Evolutionary conservation across 2,888 invertebrate species (phyloP), one percentile per base, ranked within the genome.

Genomic region (Crioceris asparagi): DNA sequence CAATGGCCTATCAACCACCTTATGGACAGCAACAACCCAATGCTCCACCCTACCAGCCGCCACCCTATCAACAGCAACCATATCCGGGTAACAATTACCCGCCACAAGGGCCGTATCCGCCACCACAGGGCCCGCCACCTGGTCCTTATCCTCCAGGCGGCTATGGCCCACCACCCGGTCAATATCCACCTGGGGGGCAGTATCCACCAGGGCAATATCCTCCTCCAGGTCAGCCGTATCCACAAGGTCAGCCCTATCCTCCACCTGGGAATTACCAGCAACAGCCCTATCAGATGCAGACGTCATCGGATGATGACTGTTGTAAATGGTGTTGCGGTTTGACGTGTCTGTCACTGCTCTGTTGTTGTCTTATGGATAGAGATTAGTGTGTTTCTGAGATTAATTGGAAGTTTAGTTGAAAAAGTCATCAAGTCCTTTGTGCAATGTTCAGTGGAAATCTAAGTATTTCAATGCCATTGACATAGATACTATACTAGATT

Each of bases 261-360:
- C 35, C 34, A 4, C 39, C 31, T 16, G 16, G 16, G 5, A 7
- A 21, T 21, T 8, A 21, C 6, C 40, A 18, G 11, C 36, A 34
- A 14, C 19, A 29, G 8, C 39, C 32, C 2, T 29, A 23, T 11
- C 35, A 26, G 11, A 40, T 35, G 26, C 42, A 35, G 14, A 34
- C 36, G 25, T 36, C 29, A 36, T 30, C 33, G 8, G 23, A 32
- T 1, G 41, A 41, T 27, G 44, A 44, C 29, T 44, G 44, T 14
- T 44, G 44, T 30, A 44, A 44, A 35, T 46, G 46, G 46, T 46
- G 46, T 26, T 46, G 46, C 25, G 44, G 44, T 17, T 31, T 46
- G 14, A 41, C 44, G 7, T 46, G 46, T 26, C 30, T 46, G 11
- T 46, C 46, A 3, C 29, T 46, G 29, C 19, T 46, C 19, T 46